Percentiles rank a stretch among this genome's conserved stretches.
These are phyloP conservation scores for Struthio camelus DNA, from an alignment of 2,113 vertebrate species.

Conservation along the genomic window DNA sequence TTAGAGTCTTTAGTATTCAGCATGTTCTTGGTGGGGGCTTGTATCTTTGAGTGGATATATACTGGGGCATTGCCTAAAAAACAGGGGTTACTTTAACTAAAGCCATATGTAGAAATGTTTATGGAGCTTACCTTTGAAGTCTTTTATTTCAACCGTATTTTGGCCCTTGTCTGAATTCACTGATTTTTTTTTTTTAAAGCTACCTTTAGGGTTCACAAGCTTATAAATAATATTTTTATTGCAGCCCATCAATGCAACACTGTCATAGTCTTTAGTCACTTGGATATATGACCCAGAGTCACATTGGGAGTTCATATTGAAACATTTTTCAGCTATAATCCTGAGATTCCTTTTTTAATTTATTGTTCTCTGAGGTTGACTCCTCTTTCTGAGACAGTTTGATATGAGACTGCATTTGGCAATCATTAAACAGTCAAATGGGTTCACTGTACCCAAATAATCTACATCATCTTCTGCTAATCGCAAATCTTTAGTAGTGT, in stretches of 20 bases:
- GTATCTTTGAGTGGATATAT: background rate
- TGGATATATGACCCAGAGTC: rapidly evolving
- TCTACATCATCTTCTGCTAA: background rate
- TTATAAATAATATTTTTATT: background rate
- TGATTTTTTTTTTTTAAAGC: background rate
- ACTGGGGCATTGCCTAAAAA: too few species aligned
- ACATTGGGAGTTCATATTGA: background rate
- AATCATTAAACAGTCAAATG: background rate
- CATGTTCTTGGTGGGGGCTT: background rate
- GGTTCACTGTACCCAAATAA: background rate
- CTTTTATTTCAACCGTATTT: background rate
- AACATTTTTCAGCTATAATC: background rate
- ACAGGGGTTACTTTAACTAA: background rate
- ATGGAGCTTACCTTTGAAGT: background rate
- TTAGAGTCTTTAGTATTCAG: background rate
- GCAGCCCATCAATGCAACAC: background rate
- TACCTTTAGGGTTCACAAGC: background rate
- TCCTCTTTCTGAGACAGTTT: background rate
- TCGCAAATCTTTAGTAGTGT: background rate
- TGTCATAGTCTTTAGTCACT: background rate
- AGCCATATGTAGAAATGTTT: background rate
- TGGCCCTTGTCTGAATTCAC: background rate
- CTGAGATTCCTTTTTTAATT: background rate
- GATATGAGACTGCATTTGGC: background rate
- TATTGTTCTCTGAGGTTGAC: background rate